Evolutionary conservation across 2,113 vertebrate genomes (phyloP).

Genomic region (Pao palembangensis): DNA sequence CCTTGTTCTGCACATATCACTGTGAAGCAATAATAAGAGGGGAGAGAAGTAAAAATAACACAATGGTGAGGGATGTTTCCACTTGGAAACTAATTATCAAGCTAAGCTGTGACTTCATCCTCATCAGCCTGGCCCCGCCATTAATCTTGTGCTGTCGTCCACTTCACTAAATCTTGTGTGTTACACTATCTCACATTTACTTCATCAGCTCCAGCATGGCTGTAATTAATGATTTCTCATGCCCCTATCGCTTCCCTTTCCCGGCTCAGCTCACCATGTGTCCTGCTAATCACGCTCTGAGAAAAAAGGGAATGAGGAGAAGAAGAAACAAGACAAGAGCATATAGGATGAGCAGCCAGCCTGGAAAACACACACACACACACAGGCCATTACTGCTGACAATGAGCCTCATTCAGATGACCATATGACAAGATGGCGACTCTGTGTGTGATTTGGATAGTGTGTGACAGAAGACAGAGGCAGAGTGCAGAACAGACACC

Average conservation of each 20-base stretch:
- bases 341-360: constrained; percentile 63
- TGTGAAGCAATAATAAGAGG: constrained; percentile 58
- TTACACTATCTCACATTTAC: constrained; percentile 82
- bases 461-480: constrained; percentile 75
- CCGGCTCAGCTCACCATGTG: constrained; percentile 73
- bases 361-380: constrained; percentile 48
- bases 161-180: constrained; percentile 82
- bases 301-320: constrained; percentile 30
- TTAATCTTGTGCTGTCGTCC: constrained; percentile 83
- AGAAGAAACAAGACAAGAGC: constrained; percentile 26
- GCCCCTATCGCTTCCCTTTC: constrained; percentile 71
- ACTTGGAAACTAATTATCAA: constrained; percentile 80
- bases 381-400: constrained; percentile 48
- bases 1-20: constrained; percentile 49
- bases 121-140: constrained; percentile 76
- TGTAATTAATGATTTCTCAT: constrained; percentile 82
- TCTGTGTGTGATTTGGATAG: constrained; percentile 69
- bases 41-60: constrained; percentile 72
- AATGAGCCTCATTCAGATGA: constrained; percentile 71
- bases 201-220: constrained; percentile 78
- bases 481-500: constrained; percentile 75
- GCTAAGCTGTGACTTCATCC: constrained; percentile 78
- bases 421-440: constrained; percentile 72
- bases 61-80: constrained; percentile 75
- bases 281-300: constrained; percentile 70